Percentiles rank a stretch among this genome's conserved stretches.
These are phyloP conservation scores for Nasonia vitripennis DNA, from an alignment of 1,140 invertebrate genomes.

Conservation along the genomic window DNA sequence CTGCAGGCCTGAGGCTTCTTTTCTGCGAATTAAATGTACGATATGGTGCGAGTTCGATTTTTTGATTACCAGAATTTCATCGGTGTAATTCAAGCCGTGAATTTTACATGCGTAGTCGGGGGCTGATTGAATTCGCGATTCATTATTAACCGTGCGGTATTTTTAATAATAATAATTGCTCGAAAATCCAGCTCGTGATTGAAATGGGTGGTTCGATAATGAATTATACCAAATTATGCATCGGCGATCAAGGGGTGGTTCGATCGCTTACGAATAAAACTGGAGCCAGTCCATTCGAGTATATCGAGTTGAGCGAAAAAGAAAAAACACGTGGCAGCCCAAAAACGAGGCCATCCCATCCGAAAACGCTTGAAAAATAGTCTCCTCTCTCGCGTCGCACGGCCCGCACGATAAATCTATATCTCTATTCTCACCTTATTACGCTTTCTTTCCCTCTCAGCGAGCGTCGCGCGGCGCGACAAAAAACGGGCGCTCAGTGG, in stretches of 20 bases:
- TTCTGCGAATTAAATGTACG: too few species aligned
- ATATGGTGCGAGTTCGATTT: too few species aligned
- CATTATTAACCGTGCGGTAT: too few species aligned
- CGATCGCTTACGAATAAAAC: neutral
- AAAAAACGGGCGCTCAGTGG: neutral
- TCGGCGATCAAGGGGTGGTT: neutral
- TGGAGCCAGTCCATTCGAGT: neutral
- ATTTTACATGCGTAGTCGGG: too few species aligned
- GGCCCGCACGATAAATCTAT: neutral
- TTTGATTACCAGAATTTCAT: too few species aligned
- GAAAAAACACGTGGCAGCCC: neutral
- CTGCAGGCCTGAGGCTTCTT: too few species aligned
- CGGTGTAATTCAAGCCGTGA: too few species aligned
- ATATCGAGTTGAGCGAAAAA: neutral
- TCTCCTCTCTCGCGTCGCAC: neutral
- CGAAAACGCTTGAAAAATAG: slow-evolving; percentile 21
- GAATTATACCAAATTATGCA: too few species aligned
- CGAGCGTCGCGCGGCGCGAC: neutral
- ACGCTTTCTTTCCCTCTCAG: neutral
- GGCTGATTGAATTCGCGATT: too few species aligned
- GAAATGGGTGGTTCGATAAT: too few species aligned
- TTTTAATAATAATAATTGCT: too few species aligned
- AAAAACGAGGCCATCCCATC: neutral
- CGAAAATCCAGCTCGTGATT: too few species aligned
- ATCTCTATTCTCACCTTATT: slow-evolving; percentile 22